These are phyloP conservation scores for Esox masquinongy DNA, from an alignment of 2,797 vertebrate genomes.

Conservation along the genomic window DNA sequence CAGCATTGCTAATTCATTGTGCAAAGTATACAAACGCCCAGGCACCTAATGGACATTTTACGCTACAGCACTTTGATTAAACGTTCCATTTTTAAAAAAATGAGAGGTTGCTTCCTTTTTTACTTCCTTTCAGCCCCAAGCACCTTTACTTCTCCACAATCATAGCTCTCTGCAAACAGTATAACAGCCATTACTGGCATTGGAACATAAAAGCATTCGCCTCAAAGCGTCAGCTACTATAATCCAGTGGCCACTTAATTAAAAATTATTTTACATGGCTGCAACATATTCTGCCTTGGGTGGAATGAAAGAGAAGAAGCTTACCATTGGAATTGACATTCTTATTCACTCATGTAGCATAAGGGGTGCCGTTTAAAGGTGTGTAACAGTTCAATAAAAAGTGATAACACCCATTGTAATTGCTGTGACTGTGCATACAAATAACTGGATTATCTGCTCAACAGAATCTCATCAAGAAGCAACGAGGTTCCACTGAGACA, in stretches of 20 bases:
- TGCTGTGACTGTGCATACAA: background rate
- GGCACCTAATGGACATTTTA: slow-evolving; percentile 2
- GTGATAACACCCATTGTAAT: slow-evolving; percentile 4
- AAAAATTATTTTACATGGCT: background rate
- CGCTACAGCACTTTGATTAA: slow-evolving; percentile 43
- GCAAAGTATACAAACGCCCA: background rate
- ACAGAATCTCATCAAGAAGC: background rate
- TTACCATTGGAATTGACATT: background rate
- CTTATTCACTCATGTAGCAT: background rate
- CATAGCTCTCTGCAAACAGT: background rate
- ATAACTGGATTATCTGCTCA: background rate
- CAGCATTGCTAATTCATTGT: background rate
- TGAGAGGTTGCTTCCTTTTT: slow-evolving; percentile 18
- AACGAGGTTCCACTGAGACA: background rate
- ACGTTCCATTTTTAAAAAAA: slow-evolving; percentile 38
- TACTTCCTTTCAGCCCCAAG: slow-evolving; percentile 26
- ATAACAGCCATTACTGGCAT: background rate
- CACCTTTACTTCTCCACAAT: background rate
- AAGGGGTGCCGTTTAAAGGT: background rate
- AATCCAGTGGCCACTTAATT: background rate
- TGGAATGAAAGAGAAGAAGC: background rate
- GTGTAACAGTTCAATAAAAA: slow-evolving; percentile 2
- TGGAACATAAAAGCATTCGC: background rate
- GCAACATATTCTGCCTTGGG: background rate
- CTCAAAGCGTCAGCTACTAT: background rate